Percentiles rank a stretch among this genome's conserved stretches.
phyloP scores from a whole-genome alignment of 2,888 invertebrate species.

The Diadegma fenestrale region DNA sequence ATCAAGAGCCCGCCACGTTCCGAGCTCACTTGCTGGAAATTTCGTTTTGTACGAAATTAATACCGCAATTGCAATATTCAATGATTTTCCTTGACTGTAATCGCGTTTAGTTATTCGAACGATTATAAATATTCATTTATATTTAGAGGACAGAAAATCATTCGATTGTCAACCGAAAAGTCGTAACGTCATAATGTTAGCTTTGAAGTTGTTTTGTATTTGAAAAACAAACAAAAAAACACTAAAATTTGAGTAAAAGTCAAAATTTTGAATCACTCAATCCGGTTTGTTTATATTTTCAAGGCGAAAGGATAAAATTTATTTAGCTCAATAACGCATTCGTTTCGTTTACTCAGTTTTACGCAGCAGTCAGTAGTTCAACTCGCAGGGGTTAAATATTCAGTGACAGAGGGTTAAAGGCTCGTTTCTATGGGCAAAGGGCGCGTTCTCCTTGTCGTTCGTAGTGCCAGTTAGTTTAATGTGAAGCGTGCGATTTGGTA shows the following conservation, averaged over 20 bases:
- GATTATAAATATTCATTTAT: not conserved
- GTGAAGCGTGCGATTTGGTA: constrained; percentile 31
- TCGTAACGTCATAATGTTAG: too few relatives aligned
- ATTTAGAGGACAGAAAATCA: not conserved
- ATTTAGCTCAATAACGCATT: not conserved
- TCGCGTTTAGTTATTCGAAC: not conserved
- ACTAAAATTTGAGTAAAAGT: too few relatives aligned
- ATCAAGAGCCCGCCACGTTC: not conserved
- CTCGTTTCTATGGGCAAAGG: constrained; percentile 53
- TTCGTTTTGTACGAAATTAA: not conserved
- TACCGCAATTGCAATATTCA: not conserved
- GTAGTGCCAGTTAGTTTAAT: constrained; percentile 41
- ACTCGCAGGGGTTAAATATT: constrained; percentile 75
- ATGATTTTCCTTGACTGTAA: too few relatives aligned
- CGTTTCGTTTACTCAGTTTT: not conserved
- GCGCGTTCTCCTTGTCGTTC: constrained; percentile 36
- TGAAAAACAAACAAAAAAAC: too few relatives aligned
- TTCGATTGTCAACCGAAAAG: too few relatives aligned
- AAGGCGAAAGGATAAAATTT: not conserved
- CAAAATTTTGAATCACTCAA: too few relatives aligned
- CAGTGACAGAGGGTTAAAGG: constrained; percentile 75
- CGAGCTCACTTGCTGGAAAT: not conserved
- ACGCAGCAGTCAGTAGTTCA: not conserved
- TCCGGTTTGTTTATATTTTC: not conserved
- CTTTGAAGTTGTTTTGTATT: too few relatives aligned